Evolutionary conservation across 2,113 vertebrate genomes (phyloP), one percentile per base, ranked within the genome.

Genomic region (Dasyornis broadbenti): DNA sequence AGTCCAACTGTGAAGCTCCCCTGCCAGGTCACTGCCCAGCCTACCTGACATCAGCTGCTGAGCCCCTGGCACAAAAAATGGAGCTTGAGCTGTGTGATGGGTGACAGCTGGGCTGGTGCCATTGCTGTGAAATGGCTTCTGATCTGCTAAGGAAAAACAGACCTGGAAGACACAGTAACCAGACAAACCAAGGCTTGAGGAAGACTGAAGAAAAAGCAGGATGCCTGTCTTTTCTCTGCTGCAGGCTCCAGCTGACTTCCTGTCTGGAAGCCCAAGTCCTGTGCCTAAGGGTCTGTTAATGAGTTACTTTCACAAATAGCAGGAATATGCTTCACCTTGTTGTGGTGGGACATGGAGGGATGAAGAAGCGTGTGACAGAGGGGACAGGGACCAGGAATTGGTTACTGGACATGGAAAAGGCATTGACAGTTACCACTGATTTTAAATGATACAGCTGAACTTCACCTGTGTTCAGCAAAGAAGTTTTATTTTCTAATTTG

Each of bases 11-110:
- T 16, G 24, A 69, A 64, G 9, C 21, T 19, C 35, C 50, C 37
- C 26, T 73, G 45, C 31, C 0, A 0, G 40, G 28, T 60, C 14
- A 6, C 20, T 37, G 23, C 23, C 33, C 76, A 56, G 40, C 65
- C 75, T 22, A 24, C 40, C 60, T 70, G 71, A 30, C 31, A 54
- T 24, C 35, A 56, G 35, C 61, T 44, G 45, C 50, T 39, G 52
- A 61, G 63, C 45, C 33, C 7, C 52, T 56, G 53, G 28, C n/a
- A 49, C 0, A 0, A 39, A 18, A 5, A 81, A 39, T 0, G 4
- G 47, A 63, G 16, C 18, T 37, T 42, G 19, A 42, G 37, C 26
- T 20, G 6, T 23, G 16, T 5, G 13, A 53, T 11, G 24, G 10
- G 20, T 0, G 5, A 35, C 2, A 11, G 30, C 42, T 33, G 18